Evolutionary conservation across 1,140 invertebrate genomes (phyloP), one percentile per base, ranked within the genome.

Genomic region (Zaprionus vittiger): DNA sequence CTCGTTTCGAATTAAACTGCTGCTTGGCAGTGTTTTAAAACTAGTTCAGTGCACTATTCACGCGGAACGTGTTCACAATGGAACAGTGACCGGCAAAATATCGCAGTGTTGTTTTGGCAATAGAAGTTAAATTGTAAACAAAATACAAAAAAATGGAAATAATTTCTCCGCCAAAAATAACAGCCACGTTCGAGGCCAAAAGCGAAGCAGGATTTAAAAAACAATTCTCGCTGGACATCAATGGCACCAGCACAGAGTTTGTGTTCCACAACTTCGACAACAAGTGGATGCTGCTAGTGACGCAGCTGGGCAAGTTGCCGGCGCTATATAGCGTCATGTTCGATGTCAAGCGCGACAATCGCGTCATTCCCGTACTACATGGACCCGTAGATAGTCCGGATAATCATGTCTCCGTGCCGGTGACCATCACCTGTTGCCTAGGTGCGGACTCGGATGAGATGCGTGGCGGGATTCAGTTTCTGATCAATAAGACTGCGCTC

Each of bases 251-350:
- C 14, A 91, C 91, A 6, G 87, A 92, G 24, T 82, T 92, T 9
- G 91, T 92, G 7, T 91, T 81, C 17, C 89, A 92, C 15, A 14
- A 56, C 26, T 92, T 92, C 17, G 72, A 77, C 4, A 89, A 91
- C 66, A 91, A 92, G 49, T 91, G 86, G 79, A 63, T 92, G 47
- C 49, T 92, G n/a, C 24, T 92, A 1, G 67, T 89, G 26, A 92
- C 91, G 2, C 91, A 92, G 66, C 66, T 86, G 37, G 83, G 83
- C 5, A 89, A 86, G 49, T 34, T 92, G 63, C 80, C 91, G 63
- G 85, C 83, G 17, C 52, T 91, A 4, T 92, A 81, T 59, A 80
- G 73, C 20, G 90, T 92, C 20, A 49, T 72, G 9, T 92, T 91
- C 49, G 91, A 92, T 44, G 71, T 84, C 5, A 63, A 82, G 12